Percentiles rank a stretch among this genome's conserved stretches.
Conservation (phyloP, 1,140 invertebrate genomes). For the Brachionus koreanus region DNA sequence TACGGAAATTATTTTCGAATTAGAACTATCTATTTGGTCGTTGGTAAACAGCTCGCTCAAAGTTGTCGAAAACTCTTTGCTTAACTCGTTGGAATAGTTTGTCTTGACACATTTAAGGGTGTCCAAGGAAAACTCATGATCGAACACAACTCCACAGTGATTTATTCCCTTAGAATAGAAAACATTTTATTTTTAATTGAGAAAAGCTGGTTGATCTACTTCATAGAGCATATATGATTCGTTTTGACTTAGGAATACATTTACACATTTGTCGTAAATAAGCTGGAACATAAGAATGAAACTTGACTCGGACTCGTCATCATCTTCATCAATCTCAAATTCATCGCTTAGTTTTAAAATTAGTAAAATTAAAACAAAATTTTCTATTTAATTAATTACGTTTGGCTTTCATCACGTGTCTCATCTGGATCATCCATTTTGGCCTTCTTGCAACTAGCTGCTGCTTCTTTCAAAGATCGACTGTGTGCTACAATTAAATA, state of each 20-base stretch:
- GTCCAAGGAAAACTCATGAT: background rate
- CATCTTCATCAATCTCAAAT: conserved; percentile 24
- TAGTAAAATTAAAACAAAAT: background rate
- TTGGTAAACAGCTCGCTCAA: background rate
- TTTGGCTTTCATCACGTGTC: background rate
- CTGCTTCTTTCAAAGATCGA: background rate
- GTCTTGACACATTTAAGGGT: conserved; percentile 22
- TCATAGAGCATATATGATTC: conserved; percentile 4
- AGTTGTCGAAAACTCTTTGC: background rate
- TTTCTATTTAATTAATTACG: background rate
- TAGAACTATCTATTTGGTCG: background rate
- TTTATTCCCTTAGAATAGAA: background rate
- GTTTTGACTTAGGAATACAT: background rate
- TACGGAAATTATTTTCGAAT: conserved; percentile 22
- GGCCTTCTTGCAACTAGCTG: background rate
- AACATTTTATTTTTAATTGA: background rate
- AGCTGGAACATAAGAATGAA: conserved; percentile 7
- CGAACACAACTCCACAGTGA: conserved; percentile 1
- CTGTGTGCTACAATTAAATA: conserved; percentile 32
- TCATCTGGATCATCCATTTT: background rate
- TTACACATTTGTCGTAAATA: background rate
- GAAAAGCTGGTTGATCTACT: background rate
- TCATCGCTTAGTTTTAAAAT: background rate
- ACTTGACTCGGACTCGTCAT: conserved; percentile 5
- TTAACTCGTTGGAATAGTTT: background rate